Base-by-base conservation (phyloP, 2,113 vertebrate genomes). In the Muntiacus muntjak region DNA sequence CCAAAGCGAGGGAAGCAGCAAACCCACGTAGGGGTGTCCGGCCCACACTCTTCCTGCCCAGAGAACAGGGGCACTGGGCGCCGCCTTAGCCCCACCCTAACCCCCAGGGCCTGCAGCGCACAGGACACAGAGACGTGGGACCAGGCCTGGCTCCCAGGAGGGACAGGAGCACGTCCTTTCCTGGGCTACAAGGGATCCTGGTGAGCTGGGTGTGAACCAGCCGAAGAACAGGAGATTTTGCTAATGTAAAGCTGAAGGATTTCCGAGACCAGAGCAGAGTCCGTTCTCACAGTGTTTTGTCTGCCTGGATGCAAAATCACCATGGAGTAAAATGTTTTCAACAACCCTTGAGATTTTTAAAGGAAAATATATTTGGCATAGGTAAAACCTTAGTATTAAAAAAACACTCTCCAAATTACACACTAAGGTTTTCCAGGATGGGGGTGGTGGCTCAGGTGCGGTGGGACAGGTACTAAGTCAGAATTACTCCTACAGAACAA, bases 371-470 rank as follows among this genome's bases (percentile, higher is more conserved):
- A 74, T 25, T 95, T 52, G 78, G 58, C 13, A 2, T 40, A 74
- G 47, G 60, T 87, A 94, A 96, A 89, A 87, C 62, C 50, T 89
- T 57, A 86, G 21, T 43, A 71, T 76, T 89, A 87, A 91, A 87
- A 87, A 64, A 74, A 50, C 10, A 71, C 19, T 26, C 55, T 25
- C 28, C 40, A 91, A 88, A 86, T 67, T 28, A 83, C 7, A 81
- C 74, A 50, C 28, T 47, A 58, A 17, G 57, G 26, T 55, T 74
- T 62, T 47, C 79, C 58, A 89, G 21, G 54, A 60, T 21, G 14
- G 6, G 21, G 5, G 7, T 40, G 23, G 19, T 2, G 19, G 17
- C 54, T 54, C 13, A 64, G 16, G 13, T 12, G 6, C 33, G 19
- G 36, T 5, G 5, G 17, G 4, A 15, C 45, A 79, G 21, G 2